phyloP scores from a whole-genome alignment of 1,140 invertebrate genomes.

The Limonius californicus region DNA sequence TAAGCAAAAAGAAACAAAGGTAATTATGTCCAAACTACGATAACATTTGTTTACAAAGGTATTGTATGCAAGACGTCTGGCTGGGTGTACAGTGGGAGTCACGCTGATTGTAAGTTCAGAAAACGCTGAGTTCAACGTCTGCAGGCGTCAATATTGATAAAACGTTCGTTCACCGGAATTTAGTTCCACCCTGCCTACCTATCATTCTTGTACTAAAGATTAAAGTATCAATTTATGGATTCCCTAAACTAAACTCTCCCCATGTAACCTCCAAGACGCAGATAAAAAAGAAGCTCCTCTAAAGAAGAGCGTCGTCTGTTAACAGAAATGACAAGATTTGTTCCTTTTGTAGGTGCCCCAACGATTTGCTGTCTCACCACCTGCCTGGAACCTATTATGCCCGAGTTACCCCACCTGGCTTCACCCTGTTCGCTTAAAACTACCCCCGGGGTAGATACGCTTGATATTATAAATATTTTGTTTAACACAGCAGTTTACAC shows the following conservation, averaged over 20 bases:
- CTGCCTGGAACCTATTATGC: neutral
- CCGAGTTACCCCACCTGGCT: neutral
- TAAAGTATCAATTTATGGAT: slow-evolving; percentile 6
- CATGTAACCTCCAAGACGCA: no score
- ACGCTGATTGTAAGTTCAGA: neutral
- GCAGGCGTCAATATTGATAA: slow-evolving; percentile 9
- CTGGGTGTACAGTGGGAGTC: slow-evolving; percentile 2
- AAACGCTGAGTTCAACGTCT: slow-evolving; percentile 4
- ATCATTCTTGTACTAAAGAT: neutral
- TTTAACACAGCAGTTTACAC: slow-evolving; percentile 2
- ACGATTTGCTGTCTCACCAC: slow-evolving; percentile 5
- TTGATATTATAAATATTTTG: slow-evolving; percentile 7
- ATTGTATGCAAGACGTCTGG: neutral
- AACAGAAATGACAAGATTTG: slow-evolving; percentile 1
- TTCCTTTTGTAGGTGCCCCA: neutral
- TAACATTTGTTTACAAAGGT: no score
- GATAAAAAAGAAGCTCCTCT: no score
- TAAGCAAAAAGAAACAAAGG: no score
- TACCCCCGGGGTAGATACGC: neutral
- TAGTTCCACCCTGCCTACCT: neutral
- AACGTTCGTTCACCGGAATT: slow-evolving; percentile 6
- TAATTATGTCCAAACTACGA: no score
- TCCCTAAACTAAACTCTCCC: neutral
- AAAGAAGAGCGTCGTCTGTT: neutral
- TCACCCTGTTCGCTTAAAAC: neutral